Conservation (phyloP, 2,888 invertebrate species). For the Sympetrum striolatum region DNA sequence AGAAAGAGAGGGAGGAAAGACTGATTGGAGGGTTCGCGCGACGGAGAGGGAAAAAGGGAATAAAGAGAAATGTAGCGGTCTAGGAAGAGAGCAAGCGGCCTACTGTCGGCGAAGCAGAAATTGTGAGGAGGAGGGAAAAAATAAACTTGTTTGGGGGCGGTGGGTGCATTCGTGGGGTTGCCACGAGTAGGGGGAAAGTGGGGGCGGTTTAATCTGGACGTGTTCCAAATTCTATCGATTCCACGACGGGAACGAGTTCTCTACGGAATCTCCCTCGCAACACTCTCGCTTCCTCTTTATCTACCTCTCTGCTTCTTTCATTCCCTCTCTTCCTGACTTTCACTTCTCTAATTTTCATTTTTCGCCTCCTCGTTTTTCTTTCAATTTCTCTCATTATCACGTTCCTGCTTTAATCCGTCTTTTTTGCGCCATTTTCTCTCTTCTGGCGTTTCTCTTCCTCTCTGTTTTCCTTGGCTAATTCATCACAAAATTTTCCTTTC, state of each 20-base stretch:
- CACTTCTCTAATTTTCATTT: not conserved
- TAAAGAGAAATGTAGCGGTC: not conserved
- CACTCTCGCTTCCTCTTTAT: not conserved
- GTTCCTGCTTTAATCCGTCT: not conserved
- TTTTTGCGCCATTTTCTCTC: not conserved
- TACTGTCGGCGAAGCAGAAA: not conserved
- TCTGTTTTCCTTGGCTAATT: not conserved
- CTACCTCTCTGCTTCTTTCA: not conserved
- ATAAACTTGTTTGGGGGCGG: not conserved
- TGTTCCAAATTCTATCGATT: constrained; percentile 36
- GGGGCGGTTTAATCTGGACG: constrained; percentile 33
- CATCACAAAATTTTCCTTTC: not conserved
- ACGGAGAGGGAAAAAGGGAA: not conserved
- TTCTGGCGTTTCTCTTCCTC: not conserved
- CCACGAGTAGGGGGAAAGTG: not conserved
- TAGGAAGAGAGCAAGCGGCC: not conserved
- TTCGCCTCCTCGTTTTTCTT: not conserved
- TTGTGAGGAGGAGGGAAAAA: not conserved
- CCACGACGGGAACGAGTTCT: not conserved
- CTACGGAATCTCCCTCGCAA: not conserved
- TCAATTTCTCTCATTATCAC: not conserved
- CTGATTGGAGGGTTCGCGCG: not conserved
- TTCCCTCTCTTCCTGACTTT: too few species aligned
- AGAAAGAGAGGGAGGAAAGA: not conserved
- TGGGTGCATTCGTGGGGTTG: constrained; percentile 5